Percentiles rank a stretch among this genome's conserved stretches.
These are phyloP conservation scores for Gulo gulo DNA, from an alignment of 2,113 vertebrate genomes.

Conservation along the genomic window DNA sequence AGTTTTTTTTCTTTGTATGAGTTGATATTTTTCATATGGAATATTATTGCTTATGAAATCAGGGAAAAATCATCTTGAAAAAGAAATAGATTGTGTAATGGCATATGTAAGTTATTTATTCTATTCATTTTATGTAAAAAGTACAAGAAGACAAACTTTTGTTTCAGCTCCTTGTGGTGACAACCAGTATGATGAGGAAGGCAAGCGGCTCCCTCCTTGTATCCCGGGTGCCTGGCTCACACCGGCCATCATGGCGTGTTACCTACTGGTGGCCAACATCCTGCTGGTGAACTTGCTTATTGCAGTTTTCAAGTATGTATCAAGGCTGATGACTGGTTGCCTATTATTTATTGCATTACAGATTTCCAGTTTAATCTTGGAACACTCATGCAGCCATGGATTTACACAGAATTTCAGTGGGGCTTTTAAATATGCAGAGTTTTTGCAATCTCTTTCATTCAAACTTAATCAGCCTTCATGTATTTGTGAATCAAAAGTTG, in stretches of 20 bases:
- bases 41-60: not conserved
- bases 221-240: conserved; percentile 99
- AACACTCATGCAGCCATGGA: not conserved
- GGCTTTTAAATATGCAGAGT: not conserved
- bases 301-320: conserved; percentile 96
- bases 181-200: conserved; percentile 96
- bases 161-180: conserved; percentile 95
- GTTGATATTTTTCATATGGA: not conserved
- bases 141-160: not conserved
- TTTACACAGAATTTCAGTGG: not conserved
- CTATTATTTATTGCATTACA: not conserved
- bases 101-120: not conserved
- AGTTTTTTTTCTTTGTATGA: not conserved
- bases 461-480: not conserved
- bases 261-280: conserved; percentile 98
- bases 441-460: not conserved
- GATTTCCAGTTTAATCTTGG: not conserved
- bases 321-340: rapidly evolving
- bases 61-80: not conserved
- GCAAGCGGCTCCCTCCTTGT: conserved; percentile 95
- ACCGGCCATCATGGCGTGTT: conserved; percentile 98
- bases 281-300: conserved; percentile 97
- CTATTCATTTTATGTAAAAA: not conserved
- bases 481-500: not conserved
- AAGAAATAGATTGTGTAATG: not conserved